Base-by-base conservation (phyloP, 2,888 invertebrate species). In the Dicranocentrus wangi region DNA sequence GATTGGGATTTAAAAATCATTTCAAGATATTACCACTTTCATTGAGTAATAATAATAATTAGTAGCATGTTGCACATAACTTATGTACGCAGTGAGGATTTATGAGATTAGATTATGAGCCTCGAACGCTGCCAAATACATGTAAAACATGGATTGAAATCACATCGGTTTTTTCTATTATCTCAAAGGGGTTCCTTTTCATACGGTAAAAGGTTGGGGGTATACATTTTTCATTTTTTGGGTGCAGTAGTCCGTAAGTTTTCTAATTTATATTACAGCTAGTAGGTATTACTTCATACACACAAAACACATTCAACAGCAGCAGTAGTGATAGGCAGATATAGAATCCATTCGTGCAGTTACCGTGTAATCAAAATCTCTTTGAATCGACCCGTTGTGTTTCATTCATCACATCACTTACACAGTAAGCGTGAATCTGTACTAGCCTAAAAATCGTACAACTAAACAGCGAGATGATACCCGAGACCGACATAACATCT, bases 121-220 rank as follows among this genome's bases (percentile, higher is more conserved):
- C 70, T 79, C 66, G 63, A 17, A 68, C 66, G 80, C 80, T 80
- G 80, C 80, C 79, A 80, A 80, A 80, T 75, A 47, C 47, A 43
- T 70, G 58, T 68, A 76, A 68, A 65, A 53, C 61, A 32, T 28
- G 66, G 66, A 79, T 73, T 51, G 53, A 72, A 66, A 73, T 72
- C 55, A 25, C 47, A 79, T 79, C 68, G 72, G 68, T 66, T 19
- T 61, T 80, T 77, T 58, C 47, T 72, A 19, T 27, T 66, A 71
- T 78, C 78, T 78, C 78, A 53, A 72, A 72, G 68, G 80, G 80
- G 72, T 80, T 80, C 69, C 68, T 68, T 60, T 58, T 65, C 47
- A 72, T 60, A 60, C 19, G 80, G 80, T 80, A 80, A 80, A 80
- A 80, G 80, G 80, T 80, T 79, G 72, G 72, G 79, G 80, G 72